Conservation (phyloP, 35 echinoderm and acorn worm species). For the Strongylocentrotus purpuratus region DNA sequence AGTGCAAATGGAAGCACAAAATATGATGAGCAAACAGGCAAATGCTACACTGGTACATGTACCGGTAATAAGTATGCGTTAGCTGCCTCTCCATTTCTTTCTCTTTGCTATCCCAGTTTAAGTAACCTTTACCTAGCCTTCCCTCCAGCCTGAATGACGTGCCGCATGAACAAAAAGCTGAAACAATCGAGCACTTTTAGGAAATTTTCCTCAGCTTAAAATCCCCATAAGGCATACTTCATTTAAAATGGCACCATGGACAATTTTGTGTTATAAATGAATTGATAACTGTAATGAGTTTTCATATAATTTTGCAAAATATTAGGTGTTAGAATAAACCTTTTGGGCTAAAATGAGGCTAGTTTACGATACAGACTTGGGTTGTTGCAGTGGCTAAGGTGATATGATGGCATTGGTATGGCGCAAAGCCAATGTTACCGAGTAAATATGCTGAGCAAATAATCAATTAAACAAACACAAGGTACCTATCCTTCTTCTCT, state of each 20-base stretch:
- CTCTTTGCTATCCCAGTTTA: not conserved
- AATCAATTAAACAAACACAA: not conserved
- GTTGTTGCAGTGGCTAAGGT: not conserved
- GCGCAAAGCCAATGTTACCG: not conserved
- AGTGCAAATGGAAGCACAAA: slow-evolving; percentile 9
- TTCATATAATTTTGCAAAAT: not conserved
- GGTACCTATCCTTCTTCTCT: not conserved
- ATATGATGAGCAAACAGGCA: not conserved
- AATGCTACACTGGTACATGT: not conserved
- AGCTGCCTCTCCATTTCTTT: not conserved
- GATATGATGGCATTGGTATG: not conserved
- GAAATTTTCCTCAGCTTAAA: not conserved
- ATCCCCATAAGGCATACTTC: not conserved
- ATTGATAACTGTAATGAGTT: not conserved
- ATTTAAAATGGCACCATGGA: not conserved
- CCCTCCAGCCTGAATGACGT: not conserved
- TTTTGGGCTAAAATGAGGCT: not conserved
- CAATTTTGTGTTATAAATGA: not conserved
- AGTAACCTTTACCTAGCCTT: not conserved
- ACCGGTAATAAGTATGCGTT: not conserved
- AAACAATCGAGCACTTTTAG: not conserved
- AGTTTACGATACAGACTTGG: not conserved
- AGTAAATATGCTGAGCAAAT: slow-evolving; percentile 5
- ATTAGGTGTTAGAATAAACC: not conserved
- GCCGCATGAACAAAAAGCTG: not conserved